phyloP scores from a whole-genome alignment of 92 coral and sea anemone genomes.

The Pocillopora meandrina region DNA sequence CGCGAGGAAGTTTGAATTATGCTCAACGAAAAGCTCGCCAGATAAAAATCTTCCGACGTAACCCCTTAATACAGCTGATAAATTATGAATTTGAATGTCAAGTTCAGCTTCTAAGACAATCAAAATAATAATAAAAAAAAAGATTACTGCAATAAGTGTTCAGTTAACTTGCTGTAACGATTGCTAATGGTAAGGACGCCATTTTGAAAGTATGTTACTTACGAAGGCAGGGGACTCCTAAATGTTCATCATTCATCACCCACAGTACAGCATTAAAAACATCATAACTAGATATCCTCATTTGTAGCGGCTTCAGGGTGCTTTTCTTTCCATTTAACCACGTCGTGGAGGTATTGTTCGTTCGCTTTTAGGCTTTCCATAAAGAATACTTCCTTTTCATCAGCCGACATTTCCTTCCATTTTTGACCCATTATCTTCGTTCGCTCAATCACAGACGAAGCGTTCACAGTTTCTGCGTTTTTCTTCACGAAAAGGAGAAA shows the following conservation, averaged over 20 bases:
- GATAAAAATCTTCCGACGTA: too few species aligned
- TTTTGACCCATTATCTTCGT: slow-evolving; percentile 22
- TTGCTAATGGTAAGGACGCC: too few species aligned
- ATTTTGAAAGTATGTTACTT: too few species aligned
- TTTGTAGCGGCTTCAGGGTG: slow-evolving; percentile 21
- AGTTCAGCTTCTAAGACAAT: too few species aligned
- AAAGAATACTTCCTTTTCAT: slow-evolving; percentile 26
- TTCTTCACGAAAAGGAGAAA: slow-evolving; percentile 65
- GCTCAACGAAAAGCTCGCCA: too few species aligned
- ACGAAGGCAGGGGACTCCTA: neutral
- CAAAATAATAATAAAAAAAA: too few species aligned
- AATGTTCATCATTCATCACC: neutral
- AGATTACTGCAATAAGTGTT: too few species aligned
- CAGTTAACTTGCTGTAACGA: too few species aligned
- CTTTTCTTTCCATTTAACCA: slow-evolving; percentile 67
- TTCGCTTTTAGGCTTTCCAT: slow-evolving; percentile 43
- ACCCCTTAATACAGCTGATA: too few species aligned
- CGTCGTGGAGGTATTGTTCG: slow-evolving; percentile 66
- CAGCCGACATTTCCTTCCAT: slow-evolving; percentile 26
- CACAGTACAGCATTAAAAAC: neutral
- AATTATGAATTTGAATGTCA: too few species aligned
- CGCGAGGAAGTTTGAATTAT: too few species aligned
- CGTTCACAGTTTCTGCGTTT: slow-evolving; percentile 31
- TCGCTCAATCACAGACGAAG: slow-evolving; percentile 9
- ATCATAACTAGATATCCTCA: neutral